phyloP scores from a whole-genome alignment of 1,140 invertebrate species.

The Diorhabda elongata region DNA sequence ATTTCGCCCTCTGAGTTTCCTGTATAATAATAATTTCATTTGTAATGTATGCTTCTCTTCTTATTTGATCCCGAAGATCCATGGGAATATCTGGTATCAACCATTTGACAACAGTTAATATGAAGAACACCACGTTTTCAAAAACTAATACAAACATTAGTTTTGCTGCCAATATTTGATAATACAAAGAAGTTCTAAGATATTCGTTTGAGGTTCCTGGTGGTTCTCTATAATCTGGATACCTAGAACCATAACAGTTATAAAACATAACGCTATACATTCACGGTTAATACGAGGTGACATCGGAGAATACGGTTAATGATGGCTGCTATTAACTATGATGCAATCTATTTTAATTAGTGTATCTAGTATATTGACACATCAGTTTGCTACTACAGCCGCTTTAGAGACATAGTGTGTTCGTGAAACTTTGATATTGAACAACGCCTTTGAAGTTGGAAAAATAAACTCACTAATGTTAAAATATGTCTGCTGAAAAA shows the following conservation, averaged over 20 bases:
- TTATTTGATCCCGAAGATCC: slow-evolving; percentile 71
- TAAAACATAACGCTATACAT: no score
- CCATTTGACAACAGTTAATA: slow-evolving; percentile 80
- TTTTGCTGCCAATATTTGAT: slow-evolving; percentile 84
- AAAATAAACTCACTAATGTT: no score
- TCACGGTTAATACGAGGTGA: no score
- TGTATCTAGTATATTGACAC: no score
- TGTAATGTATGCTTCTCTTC: slow-evolving; percentile 80
- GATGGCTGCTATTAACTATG: no score
- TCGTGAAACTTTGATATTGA: no score
- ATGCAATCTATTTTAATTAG: no score
- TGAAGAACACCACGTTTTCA: slow-evolving; percentile 82
- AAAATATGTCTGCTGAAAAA: no score
- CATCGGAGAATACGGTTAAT: no score
- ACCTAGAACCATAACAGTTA: slow-evolving; percentile 57
- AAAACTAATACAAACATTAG: slow-evolving; percentile 91
- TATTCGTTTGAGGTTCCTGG: slow-evolving; percentile 63
- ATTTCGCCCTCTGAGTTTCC: slow-evolving; percentile 60
- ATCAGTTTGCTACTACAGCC: no score
- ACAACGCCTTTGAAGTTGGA: no score
- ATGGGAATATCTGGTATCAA: slow-evolving; percentile 81
- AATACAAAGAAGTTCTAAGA: slow-evolving; percentile 73
- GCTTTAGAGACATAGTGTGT: no score
- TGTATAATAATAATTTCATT: slow-evolving; percentile 86
- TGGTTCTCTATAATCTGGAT: slow-evolving; percentile 79